These are phyloP conservation scores for Ypsolopha sequella DNA, from an alignment of 2,888 invertebrate genomes.

Conservation along the genomic window DNA sequence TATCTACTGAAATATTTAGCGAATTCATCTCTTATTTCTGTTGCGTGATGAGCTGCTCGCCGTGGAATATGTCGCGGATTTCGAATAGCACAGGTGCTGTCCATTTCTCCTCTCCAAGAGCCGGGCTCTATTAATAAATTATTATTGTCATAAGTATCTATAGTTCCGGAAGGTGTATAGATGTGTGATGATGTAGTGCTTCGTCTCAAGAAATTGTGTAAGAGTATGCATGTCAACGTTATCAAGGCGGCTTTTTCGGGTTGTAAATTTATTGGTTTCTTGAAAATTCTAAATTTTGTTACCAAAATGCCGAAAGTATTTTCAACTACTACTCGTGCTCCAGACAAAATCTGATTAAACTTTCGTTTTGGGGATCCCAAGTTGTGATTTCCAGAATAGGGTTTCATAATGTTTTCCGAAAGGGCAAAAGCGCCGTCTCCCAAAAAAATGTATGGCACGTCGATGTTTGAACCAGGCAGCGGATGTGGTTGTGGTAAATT, in stretches of 20 bases:
- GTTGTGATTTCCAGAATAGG: constrained; percentile 15
- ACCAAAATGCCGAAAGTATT: constrained; percentile 12
- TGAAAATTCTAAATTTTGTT: constrained; percentile 12
- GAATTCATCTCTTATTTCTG: constrained; percentile 6
- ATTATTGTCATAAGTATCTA: constrained; percentile 13
- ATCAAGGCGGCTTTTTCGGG: constrained; percentile 9
- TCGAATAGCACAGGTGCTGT: constrained; percentile 5
- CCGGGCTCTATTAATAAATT: constrained; percentile 11
- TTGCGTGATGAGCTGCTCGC: constrained; percentile 2
- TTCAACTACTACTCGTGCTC: constrained; percentile 14
- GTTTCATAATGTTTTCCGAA: constrained; percentile 14
- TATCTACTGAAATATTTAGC: constrained; percentile 5
- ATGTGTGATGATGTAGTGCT: constrained; percentile 9
- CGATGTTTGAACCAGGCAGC: constrained; percentile 11
- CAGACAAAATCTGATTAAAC: constrained; percentile 13
- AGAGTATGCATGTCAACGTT: constrained; percentile 13
- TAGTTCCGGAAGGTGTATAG: constrained; percentile 11
- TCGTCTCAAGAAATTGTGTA: constrained; percentile 15
- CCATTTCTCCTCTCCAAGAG: constrained; percentile 10
- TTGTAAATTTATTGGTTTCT: constrained; percentile 10
- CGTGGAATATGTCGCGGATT: background rate
- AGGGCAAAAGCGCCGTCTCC: constrained; percentile 17
- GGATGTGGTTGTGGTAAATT: constrained; percentile 16
- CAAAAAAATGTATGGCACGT: constrained; percentile 14
- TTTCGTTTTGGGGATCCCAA: constrained; percentile 13